Conservation (phyloP, 2,888 invertebrate species). For the Heteropelma amictum region DNA sequence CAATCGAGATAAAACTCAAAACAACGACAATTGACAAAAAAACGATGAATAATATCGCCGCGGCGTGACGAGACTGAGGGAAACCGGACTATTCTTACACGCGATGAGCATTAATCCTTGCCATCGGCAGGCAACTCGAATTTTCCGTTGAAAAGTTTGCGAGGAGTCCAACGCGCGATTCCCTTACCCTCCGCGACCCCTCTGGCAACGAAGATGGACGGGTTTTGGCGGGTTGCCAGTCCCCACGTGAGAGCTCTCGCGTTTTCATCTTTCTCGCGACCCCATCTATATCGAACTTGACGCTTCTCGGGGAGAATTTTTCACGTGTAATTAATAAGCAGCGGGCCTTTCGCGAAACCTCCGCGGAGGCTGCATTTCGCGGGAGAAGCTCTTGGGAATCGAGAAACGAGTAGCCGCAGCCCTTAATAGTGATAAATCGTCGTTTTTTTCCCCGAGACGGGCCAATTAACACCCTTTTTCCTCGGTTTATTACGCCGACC, state of each 20-base stretch:
- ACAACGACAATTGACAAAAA: neutral
- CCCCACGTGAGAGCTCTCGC: constrained; percentile 36
- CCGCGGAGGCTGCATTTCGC: neutral
- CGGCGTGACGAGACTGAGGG: constrained; percentile 14
- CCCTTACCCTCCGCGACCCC: constrained; percentile 7
- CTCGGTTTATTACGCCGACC: no score
- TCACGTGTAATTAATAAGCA: constrained; percentile 57
- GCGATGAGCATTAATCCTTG: constrained; percentile 58
- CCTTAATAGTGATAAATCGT: constrained; percentile 46
- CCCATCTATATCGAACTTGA: constrained; percentile 20
- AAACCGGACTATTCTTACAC: constrained; percentile 42
- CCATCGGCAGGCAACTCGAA: constrained; percentile 56
- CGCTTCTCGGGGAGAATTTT: constrained; percentile 25
- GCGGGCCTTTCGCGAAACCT: constrained; percentile 9
- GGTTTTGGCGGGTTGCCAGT: constrained; percentile 55
- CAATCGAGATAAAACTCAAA: neutral
- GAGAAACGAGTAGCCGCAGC: constrained; percentile 9
- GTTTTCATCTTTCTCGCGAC: constrained; percentile 12
- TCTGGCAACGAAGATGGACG: constrained; percentile 57
- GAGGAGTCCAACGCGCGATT: constrained; percentile 19
- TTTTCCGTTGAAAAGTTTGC: constrained; percentile 51
- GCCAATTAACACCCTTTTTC: constrained; percentile 25
- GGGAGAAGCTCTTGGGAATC: constrained; percentile 28
- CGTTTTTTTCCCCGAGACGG: neutral
- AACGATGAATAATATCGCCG: constrained; percentile 49